Base-by-base conservation (phyloP, 2,113 vertebrate species). In the Labeo rohita region DNA sequence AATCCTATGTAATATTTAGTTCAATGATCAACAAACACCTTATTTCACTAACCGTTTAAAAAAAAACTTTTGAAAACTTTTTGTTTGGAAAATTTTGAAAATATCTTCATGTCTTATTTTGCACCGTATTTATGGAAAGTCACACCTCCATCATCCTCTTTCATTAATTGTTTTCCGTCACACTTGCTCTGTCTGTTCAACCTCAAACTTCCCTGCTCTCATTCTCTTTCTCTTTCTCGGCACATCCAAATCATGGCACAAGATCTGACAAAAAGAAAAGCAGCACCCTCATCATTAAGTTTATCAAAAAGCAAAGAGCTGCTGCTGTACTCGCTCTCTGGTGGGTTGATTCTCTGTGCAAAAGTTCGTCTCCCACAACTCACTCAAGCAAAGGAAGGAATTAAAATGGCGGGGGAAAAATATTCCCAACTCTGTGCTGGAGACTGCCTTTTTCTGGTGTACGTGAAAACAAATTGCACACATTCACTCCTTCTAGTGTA, bases 381-480 rank as follows among this genome's bases (percentile, higher is more conserved):
- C 52, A 23, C 85, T 86, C 86, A 92, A 93, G 91, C 91, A 90
- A 87, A 91, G 87, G 89, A 91, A 88, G 90, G 89, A 87, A 84
- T 92, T 90, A 93, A 93, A 93, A 93, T 91, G 92, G 91, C 86
- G 86, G 2, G 90, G 91, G 90, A 90, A 91, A 45, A 83, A 88
- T 89, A 93, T 92, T 93, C 93, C 94, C 92, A 84, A 82, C 90
- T 77, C 92, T 87, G 79, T 87, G 23, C 23, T 91, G 90, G 90
- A 88, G 39, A 65, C 59, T 34, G 68, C 86, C 80, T 87, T 90
- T 92, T 93, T 94, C 92, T 91, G 92, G 92, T 92, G 89, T 91
- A 92, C 90, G 92, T 91, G 92, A 92, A 93, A 93, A 91, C 91
- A 95, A 94, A 93, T 94, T 95, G 93, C 93, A 92, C 93, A 93